Conservation (phyloP, 2,888 invertebrate species). For the Selenia dentaria region DNA sequence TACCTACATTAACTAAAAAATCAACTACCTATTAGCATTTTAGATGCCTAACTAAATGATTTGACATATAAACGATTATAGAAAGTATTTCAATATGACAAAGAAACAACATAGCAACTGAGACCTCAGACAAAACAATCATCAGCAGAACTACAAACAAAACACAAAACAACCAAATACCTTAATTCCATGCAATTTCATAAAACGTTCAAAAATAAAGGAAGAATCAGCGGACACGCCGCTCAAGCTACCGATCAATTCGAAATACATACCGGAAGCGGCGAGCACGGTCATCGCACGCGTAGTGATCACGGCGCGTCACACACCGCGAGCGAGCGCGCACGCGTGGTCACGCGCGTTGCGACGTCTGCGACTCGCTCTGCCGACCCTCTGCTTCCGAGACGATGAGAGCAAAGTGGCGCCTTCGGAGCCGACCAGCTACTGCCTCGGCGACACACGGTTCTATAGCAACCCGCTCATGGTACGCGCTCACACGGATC, state of each 20-base stretch:
- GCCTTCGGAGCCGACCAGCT: conserved; percentile 62
- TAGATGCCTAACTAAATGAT: too few species aligned
- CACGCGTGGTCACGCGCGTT: conserved; percentile 46
- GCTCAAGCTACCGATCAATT: conserved; percentile 45
- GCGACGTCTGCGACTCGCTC: conserved; percentile 50
- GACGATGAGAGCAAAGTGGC: conserved; percentile 60
- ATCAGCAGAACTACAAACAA: too few species aligned
- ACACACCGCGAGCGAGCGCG: conserved; percentile 39
- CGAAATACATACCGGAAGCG: conserved; percentile 62
- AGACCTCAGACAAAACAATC: too few species aligned
- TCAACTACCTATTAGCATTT: too few species aligned
- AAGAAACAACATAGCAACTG: too few species aligned
- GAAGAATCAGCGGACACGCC: conserved; percentile 60
- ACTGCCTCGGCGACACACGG: conserved; percentile 56
- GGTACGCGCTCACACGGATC: conserved; percentile 57
- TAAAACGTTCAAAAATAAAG: conserved; percentile 36
- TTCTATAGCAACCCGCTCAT: conserved; percentile 71
- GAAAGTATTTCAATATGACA: too few species aligned
- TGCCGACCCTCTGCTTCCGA: conserved; percentile 63
- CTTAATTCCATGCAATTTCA: neutral
- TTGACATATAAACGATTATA: too few species aligned
- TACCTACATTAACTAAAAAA: too few species aligned
- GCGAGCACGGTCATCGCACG: conserved; percentile 54
- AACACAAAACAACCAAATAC: too few species aligned
- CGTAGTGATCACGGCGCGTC: conserved; percentile 48